Percentiles rank a stretch among this genome's conserved stretches.
Conservation (phyloP, 2,113 vertebrate species). For the Aegithalos caudatus region DNA sequence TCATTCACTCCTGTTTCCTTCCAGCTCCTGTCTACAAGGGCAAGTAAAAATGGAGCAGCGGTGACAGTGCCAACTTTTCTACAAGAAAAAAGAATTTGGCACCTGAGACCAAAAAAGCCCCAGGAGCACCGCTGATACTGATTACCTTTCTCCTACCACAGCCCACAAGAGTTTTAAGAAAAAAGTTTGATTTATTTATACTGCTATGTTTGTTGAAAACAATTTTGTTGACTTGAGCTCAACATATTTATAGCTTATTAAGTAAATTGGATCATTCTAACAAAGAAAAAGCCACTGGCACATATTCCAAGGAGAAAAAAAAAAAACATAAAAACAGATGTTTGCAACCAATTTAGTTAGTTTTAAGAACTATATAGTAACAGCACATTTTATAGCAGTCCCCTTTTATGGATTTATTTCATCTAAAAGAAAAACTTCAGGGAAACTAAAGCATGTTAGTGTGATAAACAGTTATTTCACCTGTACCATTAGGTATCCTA, state of each 20-base stretch:
- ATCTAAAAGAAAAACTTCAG: slow-evolving; percentile 21
- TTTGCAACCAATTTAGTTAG: slow-evolving; percentile 36
- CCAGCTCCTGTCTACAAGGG: neutral
- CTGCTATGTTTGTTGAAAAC: slow-evolving; percentile 25
- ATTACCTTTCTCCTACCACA: slow-evolving; percentile 40
- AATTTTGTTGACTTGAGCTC: slow-evolving; percentile 51
- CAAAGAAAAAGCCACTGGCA: slow-evolving; percentile 45
- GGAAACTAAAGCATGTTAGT: neutral
- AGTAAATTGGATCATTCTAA: slow-evolving; percentile 44
- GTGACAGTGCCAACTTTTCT: neutral
- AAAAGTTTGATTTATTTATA: slow-evolving; percentile 46
- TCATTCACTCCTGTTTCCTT: neutral
- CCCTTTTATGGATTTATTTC: slow-evolving; percentile 30
- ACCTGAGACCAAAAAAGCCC: slow-evolving; percentile 19
- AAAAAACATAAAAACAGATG: slow-evolving; percentile 42
- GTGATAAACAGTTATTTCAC: neutral
- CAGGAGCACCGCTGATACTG: slow-evolving; percentile 15
- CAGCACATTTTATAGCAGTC: neutral
- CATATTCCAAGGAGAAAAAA: slow-evolving; percentile 36
- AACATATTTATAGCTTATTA: slow-evolving; percentile 61
- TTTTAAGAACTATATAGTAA: slow-evolving; percentile 22
- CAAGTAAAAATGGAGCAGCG: neutral
- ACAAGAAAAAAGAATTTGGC: slow-evolving; percentile 27
- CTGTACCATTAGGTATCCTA: neutral
- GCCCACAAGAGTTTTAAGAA: slow-evolving; percentile 4